Evolutionary conservation across 2,797 vertebrate species (phyloP).

Genomic region (Bovichtus variegatus): DNA sequence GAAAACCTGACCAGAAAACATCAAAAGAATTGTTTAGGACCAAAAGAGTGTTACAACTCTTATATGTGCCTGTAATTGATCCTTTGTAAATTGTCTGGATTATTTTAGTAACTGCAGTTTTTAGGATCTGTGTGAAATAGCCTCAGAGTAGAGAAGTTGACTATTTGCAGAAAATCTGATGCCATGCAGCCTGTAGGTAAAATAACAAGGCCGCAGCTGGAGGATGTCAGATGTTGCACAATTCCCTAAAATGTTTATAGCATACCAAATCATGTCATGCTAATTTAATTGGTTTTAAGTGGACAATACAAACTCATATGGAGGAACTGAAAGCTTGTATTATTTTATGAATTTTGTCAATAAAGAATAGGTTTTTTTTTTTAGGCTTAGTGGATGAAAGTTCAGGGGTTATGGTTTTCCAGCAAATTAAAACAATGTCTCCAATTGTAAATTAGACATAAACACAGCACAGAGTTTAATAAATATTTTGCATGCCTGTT

Average conservation of each 20-base stretch:
- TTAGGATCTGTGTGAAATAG: background rate
- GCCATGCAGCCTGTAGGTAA: background rate
- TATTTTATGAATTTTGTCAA: background rate
- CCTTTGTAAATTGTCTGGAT: background rate
- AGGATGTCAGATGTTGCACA: background rate
- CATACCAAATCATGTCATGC: too few species aligned
- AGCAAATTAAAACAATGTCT: background rate
- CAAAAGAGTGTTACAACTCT: background rate
- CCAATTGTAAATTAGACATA: background rate
- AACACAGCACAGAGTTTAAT: slow-evolving; percentile 6
- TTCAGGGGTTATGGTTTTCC: background rate
- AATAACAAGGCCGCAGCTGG: background rate
- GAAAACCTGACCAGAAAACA: background rate
- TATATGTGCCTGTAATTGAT: background rate
- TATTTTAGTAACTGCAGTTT: background rate
- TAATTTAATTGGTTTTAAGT: background rate
- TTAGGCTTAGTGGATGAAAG: background rate
- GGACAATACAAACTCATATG: background rate
- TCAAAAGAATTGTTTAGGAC: background rate
- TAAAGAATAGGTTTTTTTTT: too few species aligned
- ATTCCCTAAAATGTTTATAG: background rate
- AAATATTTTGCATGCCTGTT: background rate
- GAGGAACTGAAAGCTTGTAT: background rate
- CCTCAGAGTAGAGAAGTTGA: background rate
- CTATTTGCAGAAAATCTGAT: background rate